These are phyloP conservation scores for Agonopterix alstromeriana DNA, from an alignment of 2,888 invertebrate genomes.

Conservation along the genomic window DNA sequence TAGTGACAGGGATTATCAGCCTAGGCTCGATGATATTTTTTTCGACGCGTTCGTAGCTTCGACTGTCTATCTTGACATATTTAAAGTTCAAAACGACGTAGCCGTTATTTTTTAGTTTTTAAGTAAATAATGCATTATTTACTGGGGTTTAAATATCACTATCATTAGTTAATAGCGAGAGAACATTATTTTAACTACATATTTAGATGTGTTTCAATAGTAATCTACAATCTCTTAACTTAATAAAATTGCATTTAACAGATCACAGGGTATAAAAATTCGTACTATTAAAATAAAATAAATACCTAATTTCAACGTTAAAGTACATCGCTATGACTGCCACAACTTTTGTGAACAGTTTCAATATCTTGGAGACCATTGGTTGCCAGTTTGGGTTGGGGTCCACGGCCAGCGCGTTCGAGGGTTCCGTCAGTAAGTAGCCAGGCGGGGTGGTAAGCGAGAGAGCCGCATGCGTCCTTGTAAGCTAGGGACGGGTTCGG, in stretches of 20 bases:
- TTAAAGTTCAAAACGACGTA: too few species aligned
- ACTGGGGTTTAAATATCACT: too few species aligned
- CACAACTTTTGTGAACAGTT: background rate
- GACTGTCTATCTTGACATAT: too few species aligned
- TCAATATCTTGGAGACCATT: constrained; percentile 14
- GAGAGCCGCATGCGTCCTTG: constrained; percentile 57
- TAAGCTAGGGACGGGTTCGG: constrained; percentile 84
- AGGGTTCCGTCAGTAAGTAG: constrained; percentile 72
- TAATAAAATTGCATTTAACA: background rate
- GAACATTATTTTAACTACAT: too few species aligned
- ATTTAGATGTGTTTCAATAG: too few species aligned
- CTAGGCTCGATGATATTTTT: too few species aligned
- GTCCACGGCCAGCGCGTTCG: constrained; percentile 78
- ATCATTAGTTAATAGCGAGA: too few species aligned
- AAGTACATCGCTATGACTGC: background rate
- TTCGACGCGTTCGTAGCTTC: too few species aligned
- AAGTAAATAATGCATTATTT: too few species aligned
- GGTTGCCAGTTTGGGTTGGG: constrained; percentile 9
- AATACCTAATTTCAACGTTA: background rate
- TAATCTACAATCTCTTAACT: too few species aligned
- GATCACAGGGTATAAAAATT: background rate
- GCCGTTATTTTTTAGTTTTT: too few species aligned
- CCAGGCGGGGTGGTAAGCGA: constrained; percentile 85
- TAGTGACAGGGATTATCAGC: too few species aligned
- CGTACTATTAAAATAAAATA: background rate